Evolutionary conservation across 2,888 invertebrate species (phyloP).

Genomic region (Agrochola lychnidis): DNA sequence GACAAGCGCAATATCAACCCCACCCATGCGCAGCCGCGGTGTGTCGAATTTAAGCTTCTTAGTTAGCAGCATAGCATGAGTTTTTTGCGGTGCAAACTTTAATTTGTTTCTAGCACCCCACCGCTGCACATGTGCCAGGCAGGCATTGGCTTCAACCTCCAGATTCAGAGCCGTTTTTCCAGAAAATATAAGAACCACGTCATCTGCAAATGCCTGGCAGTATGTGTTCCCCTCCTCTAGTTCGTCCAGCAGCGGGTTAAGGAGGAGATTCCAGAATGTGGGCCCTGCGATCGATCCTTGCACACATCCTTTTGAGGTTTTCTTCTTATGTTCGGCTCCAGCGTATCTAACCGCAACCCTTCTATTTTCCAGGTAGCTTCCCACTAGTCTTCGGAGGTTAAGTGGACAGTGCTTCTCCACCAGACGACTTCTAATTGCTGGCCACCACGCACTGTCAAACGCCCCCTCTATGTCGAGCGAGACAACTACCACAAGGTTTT

Average conservation of each 20-base stretch:
- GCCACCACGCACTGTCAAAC: neutral
- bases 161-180: neutral
- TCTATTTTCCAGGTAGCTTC: neutral
- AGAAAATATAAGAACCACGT: neutral
- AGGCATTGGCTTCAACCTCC: neutral
- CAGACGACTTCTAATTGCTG: neutral
- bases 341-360: too few relatives aligned
- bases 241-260: neutral
- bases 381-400: neutral
- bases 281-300: neutral
- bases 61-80: too few relatives aligned
- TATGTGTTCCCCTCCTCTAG: neutral
- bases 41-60: neutral
- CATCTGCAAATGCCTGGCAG: neutral
- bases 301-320: neutral
- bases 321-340: neutral
- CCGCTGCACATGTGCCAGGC: neutral
- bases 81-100: too few relatives aligned
- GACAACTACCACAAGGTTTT: neutral
- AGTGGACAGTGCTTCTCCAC: neutral
- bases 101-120: neutral
- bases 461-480: neutral
- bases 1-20: neutral
- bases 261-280: neutral
- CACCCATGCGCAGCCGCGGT: neutral